phyloP scores from a whole-genome alignment of 1,140 invertebrate genomes.

The Drosophila neocordata region DNA sequence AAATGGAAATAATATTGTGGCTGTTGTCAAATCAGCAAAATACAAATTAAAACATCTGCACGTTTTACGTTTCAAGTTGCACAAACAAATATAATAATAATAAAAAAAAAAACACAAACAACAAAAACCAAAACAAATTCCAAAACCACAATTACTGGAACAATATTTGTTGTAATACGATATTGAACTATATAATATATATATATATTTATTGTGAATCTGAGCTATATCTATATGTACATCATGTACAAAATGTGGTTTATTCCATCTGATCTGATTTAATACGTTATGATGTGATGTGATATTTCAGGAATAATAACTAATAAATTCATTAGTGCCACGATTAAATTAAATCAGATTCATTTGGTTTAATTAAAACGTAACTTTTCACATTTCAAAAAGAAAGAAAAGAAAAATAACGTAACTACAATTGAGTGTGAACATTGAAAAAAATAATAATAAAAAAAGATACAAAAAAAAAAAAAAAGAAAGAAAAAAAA shows the following conservation, averaged over 20 bases:
- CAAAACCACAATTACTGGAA: conserved; percentile 6
- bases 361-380: conserved; percentile 77
- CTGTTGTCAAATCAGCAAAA: background rate
- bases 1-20: background rate
- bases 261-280: background rate
- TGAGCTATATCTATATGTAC: background rate
- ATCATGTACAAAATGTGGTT: too few species aligned
- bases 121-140: conserved; percentile 1
- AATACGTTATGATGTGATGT: background rate
- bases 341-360: conserved; percentile 81
- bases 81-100: too few species aligned
- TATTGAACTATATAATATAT: background rate
- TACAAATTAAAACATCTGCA: conserved; percentile 1
- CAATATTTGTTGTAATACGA: background rate
- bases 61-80: background rate
- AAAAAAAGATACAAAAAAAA: background rate
- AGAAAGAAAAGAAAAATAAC: conserved; percentile 33
- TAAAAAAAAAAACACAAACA: too few species aligned
- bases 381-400: conserved; percentile 68
- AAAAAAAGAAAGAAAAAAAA: conserved; percentile 24
- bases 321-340: conserved; percentile 77
- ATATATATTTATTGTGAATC: too few species aligned
- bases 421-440: conserved; percentile 73
- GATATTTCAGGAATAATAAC: conserved; percentile 21
- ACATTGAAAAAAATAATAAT: conserved; percentile 28